phyloP scores from a whole-genome alignment of 2,888 invertebrate species.

The Catonia carolina region DNA sequence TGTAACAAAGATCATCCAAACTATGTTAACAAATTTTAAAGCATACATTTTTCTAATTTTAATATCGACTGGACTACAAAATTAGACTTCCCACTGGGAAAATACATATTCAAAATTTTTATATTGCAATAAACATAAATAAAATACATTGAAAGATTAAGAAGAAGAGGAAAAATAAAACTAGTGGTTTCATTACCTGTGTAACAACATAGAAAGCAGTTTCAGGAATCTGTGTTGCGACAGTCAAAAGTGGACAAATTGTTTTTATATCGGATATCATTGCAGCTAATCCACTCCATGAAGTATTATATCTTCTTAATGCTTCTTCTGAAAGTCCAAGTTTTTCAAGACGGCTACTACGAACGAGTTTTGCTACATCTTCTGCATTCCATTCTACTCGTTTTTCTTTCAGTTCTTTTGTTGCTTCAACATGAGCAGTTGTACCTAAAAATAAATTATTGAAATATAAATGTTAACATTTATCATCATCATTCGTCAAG shows the following conservation, averaged over 20 bases:
- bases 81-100: too few species aligned
- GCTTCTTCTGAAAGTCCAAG: constrained; percentile 56
- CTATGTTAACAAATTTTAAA: too few species aligned
- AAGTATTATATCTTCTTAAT: constrained; percentile 59
- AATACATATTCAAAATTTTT: too few species aligned
- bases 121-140: too few species aligned
- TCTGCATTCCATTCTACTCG: constrained; percentile 60
- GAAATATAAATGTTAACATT: not conserved
- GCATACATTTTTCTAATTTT: too few species aligned
- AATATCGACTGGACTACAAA: too few species aligned
- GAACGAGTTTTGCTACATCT: constrained; percentile 56
- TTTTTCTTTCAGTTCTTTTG: constrained; percentile 52
- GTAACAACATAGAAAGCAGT: constrained; percentile 43
- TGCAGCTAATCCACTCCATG: constrained; percentile 57
- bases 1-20: too few species aligned
- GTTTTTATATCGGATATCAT: constrained; percentile 74
- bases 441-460: constrained; percentile 31
- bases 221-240: constrained; percentile 47
- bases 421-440: constrained; percentile 60
- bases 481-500: too few species aligned
- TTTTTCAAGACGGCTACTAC: constrained; percentile 51
- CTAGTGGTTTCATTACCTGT: too few species aligned
- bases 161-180: too few species aligned
- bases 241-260: constrained; percentile 66
- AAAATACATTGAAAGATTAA: too few species aligned